Conservation (phyloP, 2,888 invertebrate species). For the Coremacera marginata region DNA sequence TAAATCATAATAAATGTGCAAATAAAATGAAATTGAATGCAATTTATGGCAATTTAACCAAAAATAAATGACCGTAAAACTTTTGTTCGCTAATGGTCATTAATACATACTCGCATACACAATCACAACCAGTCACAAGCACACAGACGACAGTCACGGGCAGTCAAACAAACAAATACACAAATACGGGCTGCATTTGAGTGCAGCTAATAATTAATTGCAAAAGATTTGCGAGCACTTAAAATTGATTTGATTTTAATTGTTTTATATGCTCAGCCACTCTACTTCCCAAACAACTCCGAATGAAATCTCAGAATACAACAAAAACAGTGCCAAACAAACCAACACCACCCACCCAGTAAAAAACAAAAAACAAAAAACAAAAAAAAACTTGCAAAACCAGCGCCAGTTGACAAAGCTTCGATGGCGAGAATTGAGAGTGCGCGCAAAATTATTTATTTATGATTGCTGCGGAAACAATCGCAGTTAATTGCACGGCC, state of each 20-base stretch:
- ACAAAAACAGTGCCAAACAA: background rate
- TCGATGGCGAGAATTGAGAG: background rate
- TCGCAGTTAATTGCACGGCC: conserved; percentile 64
- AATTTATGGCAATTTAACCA: conserved; percentile 42
- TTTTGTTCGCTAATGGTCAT: conserved; percentile 21
- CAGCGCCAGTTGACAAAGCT: conserved; percentile 6
- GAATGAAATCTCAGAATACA: background rate
- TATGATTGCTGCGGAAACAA: conserved; percentile 64
- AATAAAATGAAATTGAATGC: conserved; percentile 43
- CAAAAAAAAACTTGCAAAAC: background rate
- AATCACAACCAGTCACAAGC: background rate
- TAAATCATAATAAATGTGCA: conserved; percentile 41
- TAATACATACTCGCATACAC: background rate
- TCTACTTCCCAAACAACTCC: background rate
- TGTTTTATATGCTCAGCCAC: conserved; percentile 47
- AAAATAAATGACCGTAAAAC: conserved; percentile 42
- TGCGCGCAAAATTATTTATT: conserved; percentile 63
- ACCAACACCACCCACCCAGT: background rate
- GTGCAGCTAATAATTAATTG: conserved; percentile 57
- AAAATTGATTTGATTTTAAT: conserved; percentile 66
- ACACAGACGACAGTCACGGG: background rate
- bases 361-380: background rate
- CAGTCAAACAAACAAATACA: conserved; percentile 8
- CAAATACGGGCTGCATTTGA: conserved; percentile 3
- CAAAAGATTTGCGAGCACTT: conserved; percentile 63